A percentile compares a stretch with the other conserved stretches of the same genome.
These are phyloP conservation scores for Phycodurus eques DNA, from an alignment of 2,113 vertebrate species.

Conservation along the genomic window DNA sequence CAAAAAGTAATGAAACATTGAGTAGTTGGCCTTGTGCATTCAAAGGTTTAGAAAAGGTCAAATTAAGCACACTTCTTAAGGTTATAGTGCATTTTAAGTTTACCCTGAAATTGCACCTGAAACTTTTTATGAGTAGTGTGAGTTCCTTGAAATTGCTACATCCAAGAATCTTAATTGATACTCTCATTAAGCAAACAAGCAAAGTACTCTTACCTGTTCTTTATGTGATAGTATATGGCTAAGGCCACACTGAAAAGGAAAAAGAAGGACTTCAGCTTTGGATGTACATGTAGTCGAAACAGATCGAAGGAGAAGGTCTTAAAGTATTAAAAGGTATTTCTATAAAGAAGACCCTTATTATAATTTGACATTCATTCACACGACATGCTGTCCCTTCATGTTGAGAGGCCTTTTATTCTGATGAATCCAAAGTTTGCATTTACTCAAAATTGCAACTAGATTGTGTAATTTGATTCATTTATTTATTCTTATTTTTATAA, in stretches of 20 bases:
- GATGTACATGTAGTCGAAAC: neutral
- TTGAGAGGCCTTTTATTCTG: neutral
- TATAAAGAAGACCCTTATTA: neutral
- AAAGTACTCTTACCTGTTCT: conserved; percentile 88
- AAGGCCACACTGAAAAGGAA: conserved; percentile 85
- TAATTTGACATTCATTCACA: neutral
- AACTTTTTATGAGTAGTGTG: neutral
- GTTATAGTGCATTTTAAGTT: neutral
- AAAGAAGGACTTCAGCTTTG: conserved; percentile 4
- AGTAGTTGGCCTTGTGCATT: too few relatives aligned
- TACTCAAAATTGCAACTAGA: too few relatives aligned
- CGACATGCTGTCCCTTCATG: neutral
- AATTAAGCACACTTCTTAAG: neutral
- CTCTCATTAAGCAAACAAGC: neutral
- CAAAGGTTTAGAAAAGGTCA: neutral
- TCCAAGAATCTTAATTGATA: neutral
- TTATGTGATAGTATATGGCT: conserved; percentile 96
- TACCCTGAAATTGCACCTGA: neutral
- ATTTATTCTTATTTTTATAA: neutral
- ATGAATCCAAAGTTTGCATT: too few relatives aligned
- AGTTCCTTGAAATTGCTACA: neutral
- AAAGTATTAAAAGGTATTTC: neutral
- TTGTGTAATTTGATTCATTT: neutral
- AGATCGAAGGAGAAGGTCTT: neutral
- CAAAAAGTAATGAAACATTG: too few relatives aligned